Percentiles rank a stretch among this genome's conserved stretches.
phyloP scores from a whole-genome alignment of 1,140 invertebrate species.

The Trichogramma pretiosum region DNA sequence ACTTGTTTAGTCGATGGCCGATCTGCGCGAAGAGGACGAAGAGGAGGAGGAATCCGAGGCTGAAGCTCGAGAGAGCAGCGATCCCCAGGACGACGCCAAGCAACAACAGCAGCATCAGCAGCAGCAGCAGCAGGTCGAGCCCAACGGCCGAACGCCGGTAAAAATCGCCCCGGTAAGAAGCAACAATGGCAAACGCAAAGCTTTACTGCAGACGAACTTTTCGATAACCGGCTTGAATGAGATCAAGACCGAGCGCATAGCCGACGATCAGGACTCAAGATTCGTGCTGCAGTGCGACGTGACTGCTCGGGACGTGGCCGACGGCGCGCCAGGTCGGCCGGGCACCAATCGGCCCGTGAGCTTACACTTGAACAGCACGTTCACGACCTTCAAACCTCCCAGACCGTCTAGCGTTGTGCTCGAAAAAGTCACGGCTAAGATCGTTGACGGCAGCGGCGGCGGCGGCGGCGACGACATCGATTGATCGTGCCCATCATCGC shows the following conservation, averaged over 20 bases:
- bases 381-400: conserved; percentile 24
- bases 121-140: conserved; percentile 17
- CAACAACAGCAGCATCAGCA: conserved; percentile 33
- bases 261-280: conserved; percentile 5
- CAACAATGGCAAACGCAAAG: conserved; percentile 5
- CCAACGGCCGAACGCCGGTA: conserved; percentile 33
- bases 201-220: conserved; percentile 35
- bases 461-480: too few species aligned
- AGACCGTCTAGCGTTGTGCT: conserved; percentile 28
- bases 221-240: conserved; percentile 37
- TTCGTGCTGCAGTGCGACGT: background rate
- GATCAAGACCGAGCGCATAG: conserved; percentile 33
- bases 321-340: conserved; percentile 20
- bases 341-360: conserved; percentile 33
- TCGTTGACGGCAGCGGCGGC: too few species aligned
- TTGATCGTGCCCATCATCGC: too few species aligned
- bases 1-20: conserved; percentile 44
- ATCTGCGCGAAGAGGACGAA: conserved; percentile 46
- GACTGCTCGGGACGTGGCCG: background rate
- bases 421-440: conserved; percentile 30
- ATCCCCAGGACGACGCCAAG: conserved; percentile 38
- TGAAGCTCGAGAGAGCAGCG: conserved; percentile 45
- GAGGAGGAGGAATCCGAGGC: conserved; percentile 32
- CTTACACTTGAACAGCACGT: conserved; percentile 27
- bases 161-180: conserved; percentile 23